Evolutionary conservation across 2,888 invertebrate species (phyloP), one percentile per base, ranked within the genome.

Genomic region (Auanema sp.): DNA sequence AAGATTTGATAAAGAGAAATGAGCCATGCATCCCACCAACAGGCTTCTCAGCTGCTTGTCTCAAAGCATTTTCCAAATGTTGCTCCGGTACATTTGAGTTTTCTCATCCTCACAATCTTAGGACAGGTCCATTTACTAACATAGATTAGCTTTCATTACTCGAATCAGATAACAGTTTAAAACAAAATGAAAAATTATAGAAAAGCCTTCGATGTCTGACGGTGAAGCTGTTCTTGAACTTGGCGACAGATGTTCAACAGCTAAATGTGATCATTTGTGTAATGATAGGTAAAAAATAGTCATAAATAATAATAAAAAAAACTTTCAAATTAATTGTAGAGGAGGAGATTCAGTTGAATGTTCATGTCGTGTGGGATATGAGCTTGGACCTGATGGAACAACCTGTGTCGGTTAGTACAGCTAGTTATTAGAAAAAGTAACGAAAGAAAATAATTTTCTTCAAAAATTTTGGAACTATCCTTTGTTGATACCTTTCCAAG

Each of bases 191-290:
- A 23, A 3, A 33, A 33, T 33, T 33, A 33, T 33, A 33, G 61
- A 61, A 24, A 54, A 47, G 14, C 61, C 61, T 33, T 33, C 8
- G 18, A 54, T 71, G 33, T 64, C 64, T 23, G 69, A 71, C 12
- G 68, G 68, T 2, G 33, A 33, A 33, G 58, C 68, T 49, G 49
- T 72, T 14, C 50, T 72, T 40, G 69, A 72, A 18, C 53, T 69
- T 33, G 76, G 76, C n/a, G 79, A 81, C 56, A 64, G 78, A 25
- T 83, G 83, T 63, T 52, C 69, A 14, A 44, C 50, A 11, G 55
- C 74, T n/a, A 63, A 65, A 8, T 83, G 83, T 61, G 80, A 84
- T 41, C 83, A 83, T 60, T 64, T 78, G 8, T 83, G 83, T 66
- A 76, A 75, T 61, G 78, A 79, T 51, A 66, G 75, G 55, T 72